Evolutionary conservation across 2,113 vertebrate genomes (phyloP).

Genomic region (Nothocercus julius): DNA sequence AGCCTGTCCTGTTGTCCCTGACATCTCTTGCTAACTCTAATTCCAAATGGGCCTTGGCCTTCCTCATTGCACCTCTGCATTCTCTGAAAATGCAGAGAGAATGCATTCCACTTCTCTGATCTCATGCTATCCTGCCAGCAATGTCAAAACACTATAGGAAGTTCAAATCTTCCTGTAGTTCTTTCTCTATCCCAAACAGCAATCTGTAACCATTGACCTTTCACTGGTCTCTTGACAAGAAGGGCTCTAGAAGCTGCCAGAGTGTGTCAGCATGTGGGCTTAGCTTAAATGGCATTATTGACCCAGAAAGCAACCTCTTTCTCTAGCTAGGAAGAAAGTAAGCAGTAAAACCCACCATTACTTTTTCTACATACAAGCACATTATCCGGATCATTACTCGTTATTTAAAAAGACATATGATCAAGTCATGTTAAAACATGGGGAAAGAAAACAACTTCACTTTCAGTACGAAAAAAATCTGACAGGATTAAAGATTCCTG

Average conservation of each 20-base stretch:
- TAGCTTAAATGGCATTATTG: slow-evolving; percentile 64
- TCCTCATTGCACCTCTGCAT: too few species aligned
- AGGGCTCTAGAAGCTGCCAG: slow-evolving; percentile 40
- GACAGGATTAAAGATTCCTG: background rate
- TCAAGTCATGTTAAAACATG: background rate
- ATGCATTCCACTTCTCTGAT: background rate
- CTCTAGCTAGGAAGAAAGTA: background rate
- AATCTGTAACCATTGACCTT: slow-evolving; percentile 65
- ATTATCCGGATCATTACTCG: background rate
- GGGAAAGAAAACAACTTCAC: background rate
- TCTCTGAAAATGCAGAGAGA: too few species aligned
- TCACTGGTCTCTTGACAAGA: slow-evolving; percentile 30
- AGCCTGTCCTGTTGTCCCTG: too few species aligned
- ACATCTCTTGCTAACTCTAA: too few species aligned
- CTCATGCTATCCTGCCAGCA: background rate
- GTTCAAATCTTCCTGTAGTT: background rate
- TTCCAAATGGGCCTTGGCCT: too few species aligned
- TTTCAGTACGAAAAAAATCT: background rate
- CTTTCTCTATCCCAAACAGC: slow-evolving; percentile 1
- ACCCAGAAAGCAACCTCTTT: slow-evolving; percentile 66
- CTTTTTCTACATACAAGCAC: background rate
- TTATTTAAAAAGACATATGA: slow-evolving; percentile 30
- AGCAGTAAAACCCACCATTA: background rate
- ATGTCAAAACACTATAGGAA: background rate
- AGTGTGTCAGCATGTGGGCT: slow-evolving; percentile 35